Percentiles rank a stretch among this genome's conserved stretches.
phyloP scores from a whole-genome alignment of 2,797 vertebrate genomes.

The Schizopygopsis pylzovi region DNA sequence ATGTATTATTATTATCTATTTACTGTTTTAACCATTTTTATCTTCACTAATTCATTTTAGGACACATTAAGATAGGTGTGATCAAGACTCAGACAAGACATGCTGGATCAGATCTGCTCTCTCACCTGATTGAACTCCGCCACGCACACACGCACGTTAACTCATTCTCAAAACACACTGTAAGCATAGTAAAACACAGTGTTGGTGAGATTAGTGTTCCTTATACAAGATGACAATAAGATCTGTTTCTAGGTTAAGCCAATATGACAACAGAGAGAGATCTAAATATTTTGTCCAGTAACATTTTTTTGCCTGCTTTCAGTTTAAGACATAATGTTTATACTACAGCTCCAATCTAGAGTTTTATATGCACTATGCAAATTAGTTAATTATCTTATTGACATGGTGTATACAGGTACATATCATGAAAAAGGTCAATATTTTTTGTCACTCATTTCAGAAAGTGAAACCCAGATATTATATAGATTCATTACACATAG shows the following conservation, averaged over 20 bases:
- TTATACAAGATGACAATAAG: background rate
- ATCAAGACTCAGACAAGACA: conserved; percentile 53
- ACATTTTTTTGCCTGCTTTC: background rate
- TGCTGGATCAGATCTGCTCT: conserved; percentile 27
- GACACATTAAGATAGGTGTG: background rate
- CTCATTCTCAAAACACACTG: conserved; percentile 9
- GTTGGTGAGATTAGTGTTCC: background rate
- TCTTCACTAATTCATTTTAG: too few relatives aligned
- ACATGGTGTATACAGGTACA: background rate
- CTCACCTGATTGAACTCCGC: background rate
- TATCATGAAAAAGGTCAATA: too few relatives aligned
- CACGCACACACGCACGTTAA: background rate
- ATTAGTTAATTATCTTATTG: background rate
- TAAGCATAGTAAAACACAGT: background rate
- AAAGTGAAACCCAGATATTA: too few relatives aligned
- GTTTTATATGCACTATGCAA: background rate
- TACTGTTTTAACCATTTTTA: too few relatives aligned
- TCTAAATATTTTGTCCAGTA: background rate
- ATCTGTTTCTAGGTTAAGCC: conserved; percentile 7
- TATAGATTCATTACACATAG: too few relatives aligned
- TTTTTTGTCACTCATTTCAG: too few relatives aligned
- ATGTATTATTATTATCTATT: too few relatives aligned
- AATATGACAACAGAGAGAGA: background rate
- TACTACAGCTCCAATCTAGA: background rate
- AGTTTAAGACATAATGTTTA: background rate